Conservation (phyloP, 2,113 vertebrate genomes). For the Hydropotes inermis region DNA sequence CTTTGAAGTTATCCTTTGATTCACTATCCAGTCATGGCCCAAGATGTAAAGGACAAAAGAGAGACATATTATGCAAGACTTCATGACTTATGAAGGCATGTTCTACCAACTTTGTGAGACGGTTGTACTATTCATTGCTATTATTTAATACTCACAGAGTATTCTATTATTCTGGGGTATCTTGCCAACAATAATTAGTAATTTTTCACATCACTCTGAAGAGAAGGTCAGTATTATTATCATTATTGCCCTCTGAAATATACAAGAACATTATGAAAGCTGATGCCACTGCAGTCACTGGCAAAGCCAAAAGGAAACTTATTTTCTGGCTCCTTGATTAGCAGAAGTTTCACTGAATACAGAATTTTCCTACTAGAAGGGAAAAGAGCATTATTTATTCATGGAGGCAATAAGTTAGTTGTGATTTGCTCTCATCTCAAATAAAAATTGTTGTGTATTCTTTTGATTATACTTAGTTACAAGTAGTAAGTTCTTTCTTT, state of each 20-base stretch:
- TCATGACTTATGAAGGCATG: not conserved
- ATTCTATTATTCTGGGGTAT: not conserved
- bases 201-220: not conserved
- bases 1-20: not conserved
- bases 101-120: not conserved
- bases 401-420: not conserved
- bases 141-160: not conserved
- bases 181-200: constrained; percentile 13
- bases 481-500: not conserved
- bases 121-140: not conserved
- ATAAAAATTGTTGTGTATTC: not conserved
- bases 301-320: constrained; percentile 25
- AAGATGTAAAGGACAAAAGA: not conserved
- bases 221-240: not conserved
- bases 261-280: not conserved
- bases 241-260: not conserved
- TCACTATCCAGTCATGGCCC: not conserved
- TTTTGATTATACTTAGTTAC: not conserved
- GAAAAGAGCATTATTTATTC: not conserved
- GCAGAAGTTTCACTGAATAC: not conserved
- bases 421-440: not conserved
- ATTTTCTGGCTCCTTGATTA: constrained; percentile 26
- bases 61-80: not conserved
- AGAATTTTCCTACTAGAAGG: not conserved
- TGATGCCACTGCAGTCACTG: not conserved